Conservation (phyloP, 2,888 invertebrate species). For the Lordiphosa andalusiaca region DNA sequence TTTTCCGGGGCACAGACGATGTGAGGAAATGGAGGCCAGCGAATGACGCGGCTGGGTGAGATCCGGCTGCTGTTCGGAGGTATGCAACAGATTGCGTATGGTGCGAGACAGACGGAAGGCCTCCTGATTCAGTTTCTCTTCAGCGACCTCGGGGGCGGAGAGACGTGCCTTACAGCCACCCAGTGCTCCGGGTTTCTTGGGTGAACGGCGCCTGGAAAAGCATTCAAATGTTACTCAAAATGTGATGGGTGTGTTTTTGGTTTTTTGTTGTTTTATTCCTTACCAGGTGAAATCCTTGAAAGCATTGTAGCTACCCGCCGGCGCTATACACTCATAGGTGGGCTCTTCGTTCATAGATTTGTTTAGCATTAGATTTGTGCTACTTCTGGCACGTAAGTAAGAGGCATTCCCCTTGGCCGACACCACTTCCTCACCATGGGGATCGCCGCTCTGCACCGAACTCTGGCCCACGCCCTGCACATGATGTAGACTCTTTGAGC, state of each 20-base stretch:
- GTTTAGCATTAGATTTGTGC: conserved; percentile 75
- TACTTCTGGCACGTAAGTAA: conserved; percentile 77
- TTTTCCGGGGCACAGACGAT: conserved; percentile 54
- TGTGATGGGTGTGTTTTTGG: background rate
- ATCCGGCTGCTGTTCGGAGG: conserved; percentile 84
- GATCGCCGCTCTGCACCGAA: conserved; percentile 35
- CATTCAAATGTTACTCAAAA: background rate
- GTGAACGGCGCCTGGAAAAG: conserved; percentile 76
- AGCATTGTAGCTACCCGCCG: conserved; percentile 78
- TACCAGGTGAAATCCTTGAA: conserved; percentile 84
- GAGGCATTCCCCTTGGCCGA: conserved; percentile 34
- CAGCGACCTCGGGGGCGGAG: conserved; percentile 82
- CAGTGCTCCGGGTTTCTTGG: conserved; percentile 79
- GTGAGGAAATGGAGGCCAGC: conserved; percentile 35
- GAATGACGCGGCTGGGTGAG: conserved; percentile 56
- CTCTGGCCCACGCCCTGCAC: conserved; percentile 66
- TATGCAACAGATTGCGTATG: conserved; percentile 84
- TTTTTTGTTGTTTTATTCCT: conserved; percentile 30
- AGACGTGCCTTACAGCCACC: conserved; percentile 83
- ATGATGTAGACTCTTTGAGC: conserved; percentile 80
- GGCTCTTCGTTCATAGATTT: conserved; percentile 63
- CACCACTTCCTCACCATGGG: conserved; percentile 35
- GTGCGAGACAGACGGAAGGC: conserved; percentile 85
- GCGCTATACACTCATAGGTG: conserved; percentile 64
- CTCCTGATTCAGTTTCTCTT: conserved; percentile 85